Conservation (phyloP, 2,888 invertebrate species). For the Ommatoiulus sabulosus region DNA sequence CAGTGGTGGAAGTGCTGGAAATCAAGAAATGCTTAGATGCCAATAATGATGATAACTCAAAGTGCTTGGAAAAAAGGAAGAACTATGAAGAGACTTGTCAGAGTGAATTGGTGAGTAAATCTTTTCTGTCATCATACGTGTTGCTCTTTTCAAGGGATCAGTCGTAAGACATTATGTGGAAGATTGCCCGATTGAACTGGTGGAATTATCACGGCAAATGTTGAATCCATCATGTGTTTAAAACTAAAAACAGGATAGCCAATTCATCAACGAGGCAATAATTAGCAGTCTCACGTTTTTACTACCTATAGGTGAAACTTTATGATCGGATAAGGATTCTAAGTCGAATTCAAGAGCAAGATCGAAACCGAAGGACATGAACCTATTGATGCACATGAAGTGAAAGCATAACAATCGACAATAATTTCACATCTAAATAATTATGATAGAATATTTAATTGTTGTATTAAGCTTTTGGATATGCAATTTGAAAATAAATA, state of each 20-base stretch:
- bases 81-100: slow-evolving; percentile 66
- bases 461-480: background rate
- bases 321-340: slow-evolving; percentile 89
- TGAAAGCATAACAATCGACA: background rate
- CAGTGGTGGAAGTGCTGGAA: slow-evolving; percentile 90
- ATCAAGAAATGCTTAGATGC: slow-evolving; percentile 83
- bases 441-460: background rate
- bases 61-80: slow-evolving; percentile 76
- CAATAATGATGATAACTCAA: slow-evolving; percentile 71
- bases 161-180: background rate
- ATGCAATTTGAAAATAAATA: background rate
- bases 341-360: slow-evolving; percentile 87
- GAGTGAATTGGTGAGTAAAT: slow-evolving; percentile 65
- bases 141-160: background rate
- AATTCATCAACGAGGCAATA: background rate
- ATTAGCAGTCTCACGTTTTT: background rate
- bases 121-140: no score
- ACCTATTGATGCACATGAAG: slow-evolving; percentile 72
- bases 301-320: slow-evolving; percentile 79
- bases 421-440: background rate
- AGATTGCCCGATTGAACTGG: background rate
- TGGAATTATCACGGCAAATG: background rate
- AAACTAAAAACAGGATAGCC: no score
- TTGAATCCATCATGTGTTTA: no score
- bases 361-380: slow-evolving; percentile 88